Evolutionary conservation across 2,888 invertebrate genomes (phyloP).

Genomic region (Drosophila cognata): DNA sequence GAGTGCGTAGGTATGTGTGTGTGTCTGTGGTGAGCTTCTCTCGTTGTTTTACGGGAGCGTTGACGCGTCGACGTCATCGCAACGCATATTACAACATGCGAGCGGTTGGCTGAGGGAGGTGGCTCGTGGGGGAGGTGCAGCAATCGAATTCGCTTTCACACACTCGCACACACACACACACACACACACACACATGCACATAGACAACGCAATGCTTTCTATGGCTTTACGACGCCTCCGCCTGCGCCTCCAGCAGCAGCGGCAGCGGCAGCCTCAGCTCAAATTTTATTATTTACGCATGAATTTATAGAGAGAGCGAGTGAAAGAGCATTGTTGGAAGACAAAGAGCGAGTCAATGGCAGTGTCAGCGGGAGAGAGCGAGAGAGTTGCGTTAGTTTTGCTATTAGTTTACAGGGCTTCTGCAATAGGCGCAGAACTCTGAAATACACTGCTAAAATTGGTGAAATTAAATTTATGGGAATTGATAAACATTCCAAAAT

Average conservation of each 20-base stretch:
- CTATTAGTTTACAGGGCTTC: slow-evolving; percentile 25
- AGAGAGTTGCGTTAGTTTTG: slow-evolving; percentile 50
- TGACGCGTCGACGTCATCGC: slow-evolving; percentile 62
- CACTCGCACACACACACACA: slow-evolving; percentile 27
- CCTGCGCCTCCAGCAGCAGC: slow-evolving; percentile 19
- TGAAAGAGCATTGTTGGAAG: slow-evolving; percentile 19
- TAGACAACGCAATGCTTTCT: slow-evolving; percentile 64
- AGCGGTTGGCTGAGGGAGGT: slow-evolving; percentile 6
- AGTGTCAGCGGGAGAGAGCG: slow-evolving; percentile 11
- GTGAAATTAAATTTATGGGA: not conserved
- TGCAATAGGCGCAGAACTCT: not conserved
- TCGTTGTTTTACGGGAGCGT: slow-evolving; percentile 68
- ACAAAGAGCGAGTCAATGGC: slow-evolving; percentile 16
- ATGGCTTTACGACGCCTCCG: slow-evolving; percentile 62
- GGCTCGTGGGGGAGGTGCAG: slow-evolving; percentile 3
- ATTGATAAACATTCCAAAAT: not conserved
- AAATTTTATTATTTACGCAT: slow-evolving; percentile 71
- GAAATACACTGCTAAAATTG: slow-evolving; percentile 21
- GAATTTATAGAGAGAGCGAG: slow-evolving; percentile 54
- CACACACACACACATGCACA: slow-evolving; percentile 4
- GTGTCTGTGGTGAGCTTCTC: slow-evolving; percentile 27
- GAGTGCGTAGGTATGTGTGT: slow-evolving; percentile 13
- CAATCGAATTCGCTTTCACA: slow-evolving; percentile 64
- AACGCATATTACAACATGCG: slow-evolving; percentile 72
- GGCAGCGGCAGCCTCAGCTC: slow-evolving; percentile 23